Conservation (phyloP, 1,140 invertebrate genomes). For the Cecropterus lyciades region DNA sequence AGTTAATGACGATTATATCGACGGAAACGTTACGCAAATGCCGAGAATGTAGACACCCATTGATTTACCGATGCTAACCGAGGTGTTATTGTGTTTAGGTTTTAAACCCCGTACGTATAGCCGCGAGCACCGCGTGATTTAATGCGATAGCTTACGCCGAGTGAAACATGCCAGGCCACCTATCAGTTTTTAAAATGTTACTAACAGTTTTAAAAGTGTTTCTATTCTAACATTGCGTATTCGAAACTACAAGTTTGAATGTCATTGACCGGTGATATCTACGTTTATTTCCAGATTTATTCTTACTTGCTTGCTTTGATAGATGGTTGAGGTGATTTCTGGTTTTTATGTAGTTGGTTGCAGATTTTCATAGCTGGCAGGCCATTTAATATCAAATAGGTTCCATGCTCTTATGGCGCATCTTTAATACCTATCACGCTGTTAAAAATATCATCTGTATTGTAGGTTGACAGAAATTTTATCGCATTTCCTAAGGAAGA, state of each 20-base stretch:
- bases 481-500: too few species aligned
- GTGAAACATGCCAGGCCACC: conserved; percentile 64
- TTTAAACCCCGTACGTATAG: conserved; percentile 51
- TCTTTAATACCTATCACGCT: too few species aligned
- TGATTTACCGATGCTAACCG: conserved; percentile 44
- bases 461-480: too few species aligned
- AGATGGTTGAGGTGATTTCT: too few species aligned
- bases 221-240: conserved; percentile 9
- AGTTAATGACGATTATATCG: neutral
- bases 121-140: conserved; percentile 60
- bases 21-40: conserved; percentile 16
- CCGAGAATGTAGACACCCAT: conserved; percentile 34
- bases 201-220: conserved; percentile 33
- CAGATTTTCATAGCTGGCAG: too few species aligned
- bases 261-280: conserved; percentile 17
- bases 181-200: conserved; percentile 36
- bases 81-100: conserved; percentile 50
- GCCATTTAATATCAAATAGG: too few species aligned
- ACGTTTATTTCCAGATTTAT: neutral
- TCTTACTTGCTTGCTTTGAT: too few species aligned
- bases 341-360: too few species aligned
- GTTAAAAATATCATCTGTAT: too few species aligned
- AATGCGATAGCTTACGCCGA: conserved; percentile 58
- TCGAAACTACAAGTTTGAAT: conserved; percentile 11
- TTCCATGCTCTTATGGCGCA: too few species aligned